Percentiles rank a stretch among this genome's conserved stretches.
These are phyloP conservation scores for Chirona hameri DNA, from an alignment of 2,888 invertebrate species.

Conservation along the genomic window DNA sequence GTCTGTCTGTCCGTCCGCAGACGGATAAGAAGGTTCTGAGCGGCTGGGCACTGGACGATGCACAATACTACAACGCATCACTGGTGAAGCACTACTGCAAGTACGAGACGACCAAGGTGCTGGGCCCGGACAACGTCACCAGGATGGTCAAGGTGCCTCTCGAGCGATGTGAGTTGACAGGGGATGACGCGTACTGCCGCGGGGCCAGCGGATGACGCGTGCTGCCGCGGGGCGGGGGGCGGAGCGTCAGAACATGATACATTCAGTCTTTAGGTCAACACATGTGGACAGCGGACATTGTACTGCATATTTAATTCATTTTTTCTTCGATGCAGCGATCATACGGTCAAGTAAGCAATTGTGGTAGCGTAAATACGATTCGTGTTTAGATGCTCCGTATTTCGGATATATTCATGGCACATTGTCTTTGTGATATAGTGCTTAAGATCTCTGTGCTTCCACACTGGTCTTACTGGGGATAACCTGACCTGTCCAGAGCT, in stretches of 20 bases:
- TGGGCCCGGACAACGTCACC: background rate
- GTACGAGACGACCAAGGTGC: background rate
- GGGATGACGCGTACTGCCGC: background rate
- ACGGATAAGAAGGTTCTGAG: background rate
- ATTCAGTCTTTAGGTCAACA: background rate
- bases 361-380: background rate
- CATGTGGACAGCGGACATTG: background rate
- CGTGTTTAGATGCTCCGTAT: too few relatives aligned
- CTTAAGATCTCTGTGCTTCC: background rate
- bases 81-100: constrained; percentile 1
- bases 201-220: too few relatives aligned
- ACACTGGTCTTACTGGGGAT: background rate
- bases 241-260: background rate
- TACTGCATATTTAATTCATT: background rate
- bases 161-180: background rate
- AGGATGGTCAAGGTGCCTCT: background rate
- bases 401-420: background rate
- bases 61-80: background rate
- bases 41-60: background rate
- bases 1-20: background rate
- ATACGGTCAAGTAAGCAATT: background rate
- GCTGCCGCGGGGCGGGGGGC: too few relatives aligned
- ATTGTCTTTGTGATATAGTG: background rate
- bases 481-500: background rate
- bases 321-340: background rate